Conservation (phyloP, 1,140 invertebrate genomes). For the Euura saliciscinereae region DNA sequence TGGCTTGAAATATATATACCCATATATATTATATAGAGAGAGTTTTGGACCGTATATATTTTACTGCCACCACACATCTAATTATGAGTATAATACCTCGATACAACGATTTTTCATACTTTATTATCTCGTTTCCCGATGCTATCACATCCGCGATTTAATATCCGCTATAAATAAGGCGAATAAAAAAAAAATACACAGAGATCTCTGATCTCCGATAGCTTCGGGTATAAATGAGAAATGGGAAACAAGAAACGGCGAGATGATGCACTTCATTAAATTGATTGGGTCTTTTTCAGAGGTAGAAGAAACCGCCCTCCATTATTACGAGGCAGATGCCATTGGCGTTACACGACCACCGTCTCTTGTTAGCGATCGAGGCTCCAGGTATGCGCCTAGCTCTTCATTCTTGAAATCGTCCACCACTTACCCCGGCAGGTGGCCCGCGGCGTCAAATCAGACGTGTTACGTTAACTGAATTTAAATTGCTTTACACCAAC, state of each 20-base stretch:
- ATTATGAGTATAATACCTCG: too few species aligned
- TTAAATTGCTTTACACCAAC: conserved; percentile 47
- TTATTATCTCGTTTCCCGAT: too few species aligned
- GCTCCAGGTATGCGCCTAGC: neutral
- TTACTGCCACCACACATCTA: too few species aligned
- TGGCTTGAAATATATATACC: too few species aligned
- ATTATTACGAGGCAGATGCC: neutral
- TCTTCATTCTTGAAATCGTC: conserved; percentile 46
- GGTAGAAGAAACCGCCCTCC: conserved; percentile 31
- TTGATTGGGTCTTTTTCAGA: conserved; percentile 36
- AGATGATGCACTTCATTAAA: conserved; percentile 43
- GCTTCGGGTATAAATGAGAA: neutral
- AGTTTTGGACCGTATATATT: too few species aligned
- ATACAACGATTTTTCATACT: too few species aligned
- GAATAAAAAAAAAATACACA: too few species aligned
- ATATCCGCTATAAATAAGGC: too few species aligned
- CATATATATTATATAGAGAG: too few species aligned
- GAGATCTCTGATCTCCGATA: too few species aligned
- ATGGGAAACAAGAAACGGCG: conserved; percentile 15
- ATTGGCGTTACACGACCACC: neutral
- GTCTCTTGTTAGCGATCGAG: neutral
- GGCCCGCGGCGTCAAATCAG: conserved; percentile 50
- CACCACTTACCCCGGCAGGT: conserved; percentile 50
- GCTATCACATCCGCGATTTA: too few species aligned
- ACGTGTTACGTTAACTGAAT: conserved; percentile 57